Percentiles rank a stretch among this genome's conserved stretches.
These are phyloP conservation scores for Tanytarsus gracilentus DNA, from an alignment of 2,888 invertebrate species.

Conservation along the genomic window DNA sequence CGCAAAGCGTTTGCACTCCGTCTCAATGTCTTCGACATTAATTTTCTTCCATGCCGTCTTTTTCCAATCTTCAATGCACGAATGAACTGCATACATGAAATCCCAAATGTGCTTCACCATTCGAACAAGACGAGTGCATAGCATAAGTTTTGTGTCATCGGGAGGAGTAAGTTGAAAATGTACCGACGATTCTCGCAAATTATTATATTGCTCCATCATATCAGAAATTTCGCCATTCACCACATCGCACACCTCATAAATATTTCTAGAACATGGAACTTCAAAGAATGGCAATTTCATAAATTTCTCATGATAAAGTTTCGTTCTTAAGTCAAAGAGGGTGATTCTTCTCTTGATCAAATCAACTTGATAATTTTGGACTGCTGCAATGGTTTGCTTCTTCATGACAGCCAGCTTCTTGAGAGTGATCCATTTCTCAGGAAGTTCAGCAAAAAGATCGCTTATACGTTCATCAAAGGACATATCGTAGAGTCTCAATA, in stretches of 20 bases:
- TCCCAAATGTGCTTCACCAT: slow-evolving; percentile 81
- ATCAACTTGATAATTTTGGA: slow-evolving; percentile 81
- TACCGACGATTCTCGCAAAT: slow-evolving; percentile 61
- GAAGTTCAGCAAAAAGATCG: slow-evolving; percentile 63
- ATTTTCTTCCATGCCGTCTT: slow-evolving; percentile 88
- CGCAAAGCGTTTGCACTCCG: slow-evolving; percentile 85
- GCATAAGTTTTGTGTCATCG: slow-evolving; percentile 68
- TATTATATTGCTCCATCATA: slow-evolving; percentile 59
- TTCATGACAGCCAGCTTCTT: slow-evolving; percentile 75
- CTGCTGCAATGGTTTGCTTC: slow-evolving; percentile 77
- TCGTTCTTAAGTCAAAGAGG: slow-evolving; percentile 69
- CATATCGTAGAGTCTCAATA: slow-evolving; percentile 76
- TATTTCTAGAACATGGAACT: slow-evolving; percentile 51
- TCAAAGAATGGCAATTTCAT: slow-evolving; percentile 47
- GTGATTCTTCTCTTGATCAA: slow-evolving; percentile 74
- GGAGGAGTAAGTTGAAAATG: slow-evolving; percentile 81
- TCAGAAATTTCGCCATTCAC: slow-evolving; percentile 54
- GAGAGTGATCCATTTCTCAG: slow-evolving; percentile 77
- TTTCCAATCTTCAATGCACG: slow-evolving; percentile 86
- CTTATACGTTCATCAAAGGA: slow-evolving; percentile 72
- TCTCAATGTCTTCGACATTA: slow-evolving; percentile 89
- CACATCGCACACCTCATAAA: slow-evolving; percentile 61
- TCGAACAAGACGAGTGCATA: slow-evolving; percentile 66
- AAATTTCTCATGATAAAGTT: slow-evolving; percentile 68
- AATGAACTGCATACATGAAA: slow-evolving; percentile 69